These are phyloP conservation scores for Pyralis farinalis DNA, from an alignment of 2,888 invertebrate species.

Conservation along the genomic window DNA sequence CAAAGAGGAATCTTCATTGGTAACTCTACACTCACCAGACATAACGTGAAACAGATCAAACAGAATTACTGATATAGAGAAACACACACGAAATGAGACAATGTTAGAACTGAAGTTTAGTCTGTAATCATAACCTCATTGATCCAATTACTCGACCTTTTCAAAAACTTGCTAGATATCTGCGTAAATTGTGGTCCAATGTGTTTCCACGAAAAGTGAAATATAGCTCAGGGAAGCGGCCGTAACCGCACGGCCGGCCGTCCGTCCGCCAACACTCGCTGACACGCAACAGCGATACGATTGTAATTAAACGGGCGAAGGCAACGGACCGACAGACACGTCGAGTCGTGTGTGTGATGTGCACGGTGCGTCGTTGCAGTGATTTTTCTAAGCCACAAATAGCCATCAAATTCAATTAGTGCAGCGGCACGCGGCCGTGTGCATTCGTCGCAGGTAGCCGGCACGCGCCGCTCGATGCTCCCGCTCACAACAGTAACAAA, in stretches of 20 bases:
- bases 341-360: background rate
- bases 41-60: no score
- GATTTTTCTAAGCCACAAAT: slow-evolving; percentile 21
- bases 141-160: no score
- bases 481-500: background rate
- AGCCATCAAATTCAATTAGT: slow-evolving; percentile 34
- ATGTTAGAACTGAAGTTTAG: no score
- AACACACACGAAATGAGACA: no score
- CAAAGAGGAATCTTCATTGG: no score
- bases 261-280: background rate
- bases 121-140: no score
- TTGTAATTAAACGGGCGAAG: background rate
- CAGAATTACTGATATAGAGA: no score
- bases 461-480: slow-evolving; percentile 1
- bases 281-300: background rate
- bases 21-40: no score
- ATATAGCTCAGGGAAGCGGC: background rate
- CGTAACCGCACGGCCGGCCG: background rate
- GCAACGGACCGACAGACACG: background rate
- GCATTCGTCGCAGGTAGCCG: no score
- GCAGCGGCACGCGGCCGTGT: slow-evolving; percentile 12
- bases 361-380: slow-evolving; percentile 4
- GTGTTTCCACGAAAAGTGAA: slow-evolving; percentile 1
- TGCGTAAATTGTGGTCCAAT: background rate
- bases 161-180: no score